phyloP scores from a whole-genome alignment of 2,113 vertebrate genomes.

The Myocastor coypus region DNA sequence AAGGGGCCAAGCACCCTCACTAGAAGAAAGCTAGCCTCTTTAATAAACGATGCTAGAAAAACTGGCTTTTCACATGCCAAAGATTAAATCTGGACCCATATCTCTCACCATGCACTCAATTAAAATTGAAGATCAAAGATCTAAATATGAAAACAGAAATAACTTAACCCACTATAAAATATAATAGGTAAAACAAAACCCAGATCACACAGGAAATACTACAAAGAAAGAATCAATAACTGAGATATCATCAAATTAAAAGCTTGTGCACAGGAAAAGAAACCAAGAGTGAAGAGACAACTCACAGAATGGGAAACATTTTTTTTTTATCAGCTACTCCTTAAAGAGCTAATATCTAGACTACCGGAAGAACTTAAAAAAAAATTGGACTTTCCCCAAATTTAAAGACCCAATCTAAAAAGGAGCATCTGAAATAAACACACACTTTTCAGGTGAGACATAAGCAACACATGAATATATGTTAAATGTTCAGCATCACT shows the following conservation, averaged over 20 bases:
- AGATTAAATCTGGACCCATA: background rate
- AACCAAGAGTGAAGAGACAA: background rate
- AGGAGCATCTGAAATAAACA: background rate
- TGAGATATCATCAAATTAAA: background rate
- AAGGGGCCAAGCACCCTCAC: background rate
- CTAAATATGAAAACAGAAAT: background rate
- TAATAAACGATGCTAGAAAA: background rate
- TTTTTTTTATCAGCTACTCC: background rate
- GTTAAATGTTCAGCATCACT: background rate
- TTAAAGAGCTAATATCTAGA: background rate
- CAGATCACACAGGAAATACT: background rate
- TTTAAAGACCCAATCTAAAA: background rate
- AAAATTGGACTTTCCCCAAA: background rate
- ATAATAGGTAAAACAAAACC: background rate
- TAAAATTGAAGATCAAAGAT: background rate
- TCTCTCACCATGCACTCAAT: background rate
- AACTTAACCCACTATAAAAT: background rate
- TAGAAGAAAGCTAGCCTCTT: background rate
- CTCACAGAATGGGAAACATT: background rate
- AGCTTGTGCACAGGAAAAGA: background rate
- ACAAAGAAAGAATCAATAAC: background rate
- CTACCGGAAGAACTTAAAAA: background rate
- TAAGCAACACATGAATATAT: background rate
- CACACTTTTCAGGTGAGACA: background rate
- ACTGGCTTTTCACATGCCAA: background rate